Conservation (phyloP, 2,113 vertebrate genomes). For the Propithecus coquereli region DNA sequence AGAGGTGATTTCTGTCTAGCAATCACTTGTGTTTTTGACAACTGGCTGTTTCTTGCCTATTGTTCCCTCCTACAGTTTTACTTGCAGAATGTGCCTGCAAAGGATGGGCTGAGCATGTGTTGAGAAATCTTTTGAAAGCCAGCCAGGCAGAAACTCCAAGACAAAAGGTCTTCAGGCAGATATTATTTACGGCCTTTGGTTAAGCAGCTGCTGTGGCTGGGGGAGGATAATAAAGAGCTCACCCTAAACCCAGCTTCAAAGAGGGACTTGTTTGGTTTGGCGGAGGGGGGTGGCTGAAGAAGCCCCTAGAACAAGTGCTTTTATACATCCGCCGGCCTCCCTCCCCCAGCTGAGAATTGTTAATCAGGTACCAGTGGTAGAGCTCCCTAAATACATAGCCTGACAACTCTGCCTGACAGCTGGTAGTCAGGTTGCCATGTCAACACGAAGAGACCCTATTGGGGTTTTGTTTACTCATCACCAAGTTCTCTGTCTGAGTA, state of each 20-base stretch:
- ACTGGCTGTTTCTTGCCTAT: background rate
- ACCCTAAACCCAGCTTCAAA: slow-evolving; percentile 19
- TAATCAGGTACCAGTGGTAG: slow-evolving; percentile 18
- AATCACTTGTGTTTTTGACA: background rate
- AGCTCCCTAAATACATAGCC: background rate
- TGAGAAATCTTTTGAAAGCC: slow-evolving; percentile 47
- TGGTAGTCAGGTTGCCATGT: slow-evolving; percentile 64
- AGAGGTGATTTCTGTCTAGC: slow-evolving; percentile 17
- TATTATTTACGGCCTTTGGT: background rate
- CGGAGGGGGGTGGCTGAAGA: background rate
- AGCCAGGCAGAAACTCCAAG: slow-evolving; percentile 45
- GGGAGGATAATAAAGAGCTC: background rate
- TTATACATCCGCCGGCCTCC: background rate
- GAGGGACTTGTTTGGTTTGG: background rate
- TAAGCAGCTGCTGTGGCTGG: slow-evolving; percentile 5
- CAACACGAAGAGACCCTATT: slow-evolving; percentile 56
- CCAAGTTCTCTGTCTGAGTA: slow-evolving; percentile 10
- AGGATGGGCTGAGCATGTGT: background rate
- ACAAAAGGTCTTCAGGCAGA: slow-evolving; percentile 33
- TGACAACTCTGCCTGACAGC: slow-evolving; percentile 32
- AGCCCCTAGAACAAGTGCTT: background rate
- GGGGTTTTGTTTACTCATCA: slow-evolving; percentile 27
- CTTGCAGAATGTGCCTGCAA: background rate
- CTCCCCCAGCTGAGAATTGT: background rate
- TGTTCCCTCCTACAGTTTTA: background rate